Conservation (phyloP, 2,113 vertebrate genomes). For the Turdus rufiventris region DNA sequence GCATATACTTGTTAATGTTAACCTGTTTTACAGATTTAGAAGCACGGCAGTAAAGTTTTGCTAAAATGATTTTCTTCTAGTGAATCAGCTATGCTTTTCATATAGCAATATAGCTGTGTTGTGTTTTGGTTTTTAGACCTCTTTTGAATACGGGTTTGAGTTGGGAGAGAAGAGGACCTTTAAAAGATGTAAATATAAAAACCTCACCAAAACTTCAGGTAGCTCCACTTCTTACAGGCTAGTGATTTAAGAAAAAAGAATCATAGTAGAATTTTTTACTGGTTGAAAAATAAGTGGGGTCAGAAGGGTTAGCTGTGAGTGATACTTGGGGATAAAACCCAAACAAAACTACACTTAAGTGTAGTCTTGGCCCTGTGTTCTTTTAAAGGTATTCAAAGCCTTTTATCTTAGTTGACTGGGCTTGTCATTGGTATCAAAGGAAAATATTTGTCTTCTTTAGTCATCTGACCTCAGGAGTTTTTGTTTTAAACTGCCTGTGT, state of each 20-base stretch:
- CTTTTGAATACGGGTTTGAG: neutral
- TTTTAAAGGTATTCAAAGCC: neutral
- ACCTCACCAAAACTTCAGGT: neutral
- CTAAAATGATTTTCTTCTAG: neutral
- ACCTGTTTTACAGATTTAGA: neutral
- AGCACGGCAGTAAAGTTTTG: neutral
- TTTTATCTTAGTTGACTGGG: constrained; percentile 4
- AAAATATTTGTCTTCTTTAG: constrained; percentile 41
- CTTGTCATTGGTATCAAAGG: constrained; percentile 19
- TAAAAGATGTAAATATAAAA: neutral
- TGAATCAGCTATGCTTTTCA: neutral
- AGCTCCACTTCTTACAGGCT: neutral
- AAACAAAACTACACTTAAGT: neutral
- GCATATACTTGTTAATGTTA: neutral
- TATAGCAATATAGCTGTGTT: neutral
- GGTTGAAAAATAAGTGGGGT: neutral
- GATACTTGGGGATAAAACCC: neutral
- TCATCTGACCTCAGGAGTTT: constrained; percentile 27
- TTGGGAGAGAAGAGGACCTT: neutral
- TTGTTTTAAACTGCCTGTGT: neutral
- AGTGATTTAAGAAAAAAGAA: neutral
- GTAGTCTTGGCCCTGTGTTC: neutral
- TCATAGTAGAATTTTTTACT: neutral
- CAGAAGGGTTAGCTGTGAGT: neutral
- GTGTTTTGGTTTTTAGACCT: neutral